Percentiles rank a stretch among this genome's conserved stretches.
These are phyloP conservation scores for Heteromyza rotundicornis DNA, from an alignment of 2,888 invertebrate genomes.

Conservation along the genomic window DNA sequence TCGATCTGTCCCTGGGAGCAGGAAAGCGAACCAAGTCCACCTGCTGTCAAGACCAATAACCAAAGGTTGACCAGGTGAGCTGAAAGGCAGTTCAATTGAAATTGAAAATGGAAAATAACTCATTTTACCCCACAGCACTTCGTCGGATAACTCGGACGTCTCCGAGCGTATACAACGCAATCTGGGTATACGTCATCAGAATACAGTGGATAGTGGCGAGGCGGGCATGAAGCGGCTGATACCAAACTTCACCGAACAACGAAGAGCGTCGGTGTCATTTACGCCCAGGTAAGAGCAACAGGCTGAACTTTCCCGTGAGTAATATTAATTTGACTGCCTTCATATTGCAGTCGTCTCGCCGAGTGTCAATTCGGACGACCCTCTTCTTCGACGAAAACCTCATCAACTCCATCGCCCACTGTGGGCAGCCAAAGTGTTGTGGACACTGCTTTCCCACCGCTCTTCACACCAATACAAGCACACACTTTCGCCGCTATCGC, in stretches of 20 bases:
- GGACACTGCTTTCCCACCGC: conserved; percentile 28
- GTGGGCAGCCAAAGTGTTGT: conserved; percentile 30
- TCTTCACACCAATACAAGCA: conserved; percentile 33
- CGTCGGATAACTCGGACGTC: conserved; percentile 73
- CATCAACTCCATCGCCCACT: conserved; percentile 46
- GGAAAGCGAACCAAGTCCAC: conserved; percentile 32
- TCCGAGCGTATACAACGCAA: conserved; percentile 70
- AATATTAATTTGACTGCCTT: neutral
- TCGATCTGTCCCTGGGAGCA: conserved; percentile 59
- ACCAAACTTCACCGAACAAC: conserved; percentile 57
- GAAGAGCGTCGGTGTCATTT: conserved; percentile 60
- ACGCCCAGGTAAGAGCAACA: conserved; percentile 50
- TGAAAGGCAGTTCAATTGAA: neutral
- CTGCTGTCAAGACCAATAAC: conserved; percentile 31
- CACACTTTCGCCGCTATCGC: conserved; percentile 24
- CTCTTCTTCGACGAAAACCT: conserved; percentile 33
- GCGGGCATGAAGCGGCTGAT: conserved; percentile 63
- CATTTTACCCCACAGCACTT: conserved; percentile 40
- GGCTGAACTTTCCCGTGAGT: neutral
- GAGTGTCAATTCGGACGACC: conserved; percentile 46
- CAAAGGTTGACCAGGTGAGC: conserved; percentile 47
- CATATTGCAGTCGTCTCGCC: conserved; percentile 37
- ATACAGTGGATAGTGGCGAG: conserved; percentile 71
- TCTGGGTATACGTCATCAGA: conserved; percentile 71
- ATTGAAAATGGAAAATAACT: neutral